These are phyloP conservation scores for Mythimna albipuncta DNA, from an alignment of 2,888 invertebrate genomes.

Conservation along the genomic window DNA sequence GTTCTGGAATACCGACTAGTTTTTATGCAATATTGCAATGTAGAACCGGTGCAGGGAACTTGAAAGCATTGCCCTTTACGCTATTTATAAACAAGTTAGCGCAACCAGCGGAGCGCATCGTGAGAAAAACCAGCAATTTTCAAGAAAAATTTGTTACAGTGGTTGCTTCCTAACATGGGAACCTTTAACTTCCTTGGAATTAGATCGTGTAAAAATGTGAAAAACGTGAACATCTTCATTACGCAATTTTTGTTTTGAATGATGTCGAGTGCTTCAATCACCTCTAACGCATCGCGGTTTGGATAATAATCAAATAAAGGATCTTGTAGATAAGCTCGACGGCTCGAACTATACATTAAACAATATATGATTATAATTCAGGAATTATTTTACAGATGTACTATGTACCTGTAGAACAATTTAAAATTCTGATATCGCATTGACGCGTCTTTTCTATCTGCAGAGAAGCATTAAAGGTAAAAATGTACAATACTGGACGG, in stretches of 20 bases:
- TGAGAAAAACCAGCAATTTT: conserved; percentile 72
- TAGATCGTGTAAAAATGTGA: conserved; percentile 17
- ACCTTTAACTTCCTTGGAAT: conserved; percentile 31
- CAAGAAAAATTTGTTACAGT: conserved; percentile 56
- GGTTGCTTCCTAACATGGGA: conserved; percentile 38
- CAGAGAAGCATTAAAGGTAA: neutral
- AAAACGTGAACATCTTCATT: conserved; percentile 29
- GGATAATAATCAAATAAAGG: neutral
- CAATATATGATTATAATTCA: neutral
- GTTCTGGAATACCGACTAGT: conserved; percentile 90
- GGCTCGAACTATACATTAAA: neutral
- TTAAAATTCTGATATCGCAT: neutral
- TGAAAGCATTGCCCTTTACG: conserved; percentile 67
- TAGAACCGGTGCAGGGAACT: conserved; percentile 66
- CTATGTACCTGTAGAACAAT: neutral
- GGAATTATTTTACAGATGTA: neutral
- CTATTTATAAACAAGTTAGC: conserved; percentile 68
- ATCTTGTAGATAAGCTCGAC: neutral
- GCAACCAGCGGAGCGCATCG: conserved; percentile 67
- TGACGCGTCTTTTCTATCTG: neutral
- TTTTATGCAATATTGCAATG: conserved; percentile 77
- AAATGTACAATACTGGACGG: no score
- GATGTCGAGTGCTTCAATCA: neutral
- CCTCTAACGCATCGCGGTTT: neutral
- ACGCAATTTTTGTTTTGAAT: neutral